phyloP scores from a whole-genome alignment of 2,888 invertebrate genomes.

The Bhutanitis thaidina region DNA sequence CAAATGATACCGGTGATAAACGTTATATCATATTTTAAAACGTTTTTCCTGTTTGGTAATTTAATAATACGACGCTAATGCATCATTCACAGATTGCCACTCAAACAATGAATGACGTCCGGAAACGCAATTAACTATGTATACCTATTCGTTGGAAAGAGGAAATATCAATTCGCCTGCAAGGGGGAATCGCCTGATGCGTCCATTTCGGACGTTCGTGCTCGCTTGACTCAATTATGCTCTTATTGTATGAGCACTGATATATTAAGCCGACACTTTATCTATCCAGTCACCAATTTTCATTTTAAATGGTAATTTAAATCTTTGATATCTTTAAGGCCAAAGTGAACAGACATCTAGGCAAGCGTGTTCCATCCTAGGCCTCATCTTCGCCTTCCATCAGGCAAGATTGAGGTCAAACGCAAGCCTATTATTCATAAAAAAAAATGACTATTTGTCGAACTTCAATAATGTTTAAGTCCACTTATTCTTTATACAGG shows the following conservation, averaged over 20 bases:
- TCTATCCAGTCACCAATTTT: slow-evolving; percentile 5
- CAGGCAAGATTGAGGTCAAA: no score
- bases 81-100: slow-evolving; percentile 47
- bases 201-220: slow-evolving; percentile 46
- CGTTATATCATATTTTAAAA: neutral
- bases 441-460: no score
- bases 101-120: slow-evolving; percentile 71
- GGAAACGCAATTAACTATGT: slow-evolving; percentile 75
- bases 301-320: neutral
- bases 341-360: no score
- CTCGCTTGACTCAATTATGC: slow-evolving; percentile 54
- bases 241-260: slow-evolving; percentile 28
- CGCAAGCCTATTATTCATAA: no score
- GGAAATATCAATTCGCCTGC: slow-evolving; percentile 76
- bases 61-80: slow-evolving; percentile 35
- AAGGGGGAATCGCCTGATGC: slow-evolving; percentile 53
- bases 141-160: slow-evolving; percentile 59
- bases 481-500: no score
- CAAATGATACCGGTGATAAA: neutral
- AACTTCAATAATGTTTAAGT: no score
- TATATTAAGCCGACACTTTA: slow-evolving; percentile 25
- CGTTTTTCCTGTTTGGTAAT: slow-evolving; percentile 21
- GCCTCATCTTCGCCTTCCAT: no score
- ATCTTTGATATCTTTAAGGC: no score
- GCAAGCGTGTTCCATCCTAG: no score